Conservation (phyloP, 2,113 vertebrate species). For the Dicerorhinus sumatrensis region DNA sequence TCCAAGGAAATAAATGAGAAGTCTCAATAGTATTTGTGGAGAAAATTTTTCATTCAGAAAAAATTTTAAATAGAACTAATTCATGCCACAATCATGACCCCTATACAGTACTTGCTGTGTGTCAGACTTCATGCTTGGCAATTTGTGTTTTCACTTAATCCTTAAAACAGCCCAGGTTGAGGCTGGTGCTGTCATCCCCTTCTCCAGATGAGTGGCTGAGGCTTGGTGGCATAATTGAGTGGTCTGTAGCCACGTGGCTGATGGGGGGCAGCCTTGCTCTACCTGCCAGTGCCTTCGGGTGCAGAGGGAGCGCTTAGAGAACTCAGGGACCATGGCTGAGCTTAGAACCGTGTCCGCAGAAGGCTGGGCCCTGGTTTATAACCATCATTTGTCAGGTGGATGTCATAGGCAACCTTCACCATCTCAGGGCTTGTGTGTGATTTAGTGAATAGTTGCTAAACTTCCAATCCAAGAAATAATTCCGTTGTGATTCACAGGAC, state of each 20-base stretch:
- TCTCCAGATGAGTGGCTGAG: background rate
- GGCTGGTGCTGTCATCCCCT: background rate
- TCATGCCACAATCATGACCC: background rate
- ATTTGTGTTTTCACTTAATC: background rate
- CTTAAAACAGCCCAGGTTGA: background rate
- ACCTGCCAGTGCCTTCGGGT: background rate
- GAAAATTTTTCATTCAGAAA: background rate
- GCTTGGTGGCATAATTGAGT: background rate
- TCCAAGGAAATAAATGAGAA: background rate
- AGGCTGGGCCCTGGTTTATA: background rate
- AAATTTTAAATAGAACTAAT: background rate
- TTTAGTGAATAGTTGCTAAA: background rate
- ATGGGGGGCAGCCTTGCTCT: background rate
- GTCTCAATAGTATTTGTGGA: background rate
- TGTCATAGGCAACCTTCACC: background rate
- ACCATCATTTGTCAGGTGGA: background rate
- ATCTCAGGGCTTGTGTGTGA: background rate
- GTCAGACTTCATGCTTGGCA: accelerated
- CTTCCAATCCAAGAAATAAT: background rate
- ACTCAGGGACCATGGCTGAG: background rate
- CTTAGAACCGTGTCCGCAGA: background rate
- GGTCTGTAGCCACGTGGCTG: background rate
- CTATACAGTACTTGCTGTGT: background rate
- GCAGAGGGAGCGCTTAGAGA: background rate
- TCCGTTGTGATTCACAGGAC: background rate